Base-by-base conservation (phyloP, 2,888 invertebrate genomes). In the Caenorhabditis plicata region DNA sequence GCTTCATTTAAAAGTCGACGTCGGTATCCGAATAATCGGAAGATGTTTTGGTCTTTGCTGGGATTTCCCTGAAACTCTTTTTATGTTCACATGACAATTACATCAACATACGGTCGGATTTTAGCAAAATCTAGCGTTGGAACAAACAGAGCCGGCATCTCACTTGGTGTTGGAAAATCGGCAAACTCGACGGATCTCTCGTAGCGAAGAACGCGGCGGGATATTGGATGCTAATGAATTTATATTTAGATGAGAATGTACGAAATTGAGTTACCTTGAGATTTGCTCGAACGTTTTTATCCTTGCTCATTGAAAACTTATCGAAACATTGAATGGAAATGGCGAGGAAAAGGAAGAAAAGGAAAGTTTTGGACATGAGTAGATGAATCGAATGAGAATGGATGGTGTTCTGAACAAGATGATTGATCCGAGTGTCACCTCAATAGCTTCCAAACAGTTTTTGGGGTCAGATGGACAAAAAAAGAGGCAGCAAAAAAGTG, bases 111-210 rank as follows among this genome's bases (percentile, higher is more conserved):
- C 60, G 60, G 53, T 46, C 53, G 8, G 23, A 60, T 50, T 54
- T 60, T 60, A 23, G 49, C 60, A n/a, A 60, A 60, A 41, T 60
- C 60, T 45, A 60, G 47, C 9, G 39, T 46, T 15, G 60, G 60
- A n/a, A 48, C 47, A 27, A 46, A 60, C 27, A 45, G 48, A n/a
- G 51, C 46, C 13, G 48, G 26, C 45, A 56, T 50, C 19, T 60
- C 60, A 32, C 39, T 45, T 11, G 60, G 60, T 1, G 42, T 52
- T 23, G 60, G 60, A 38, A 60, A 60, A 15, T 60, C 60, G 22
- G 48, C 53, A 19, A 49, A 52, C 20, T 45, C 54, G 8, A 53
- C 54, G 5, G 60, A 53, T 15, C 60, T 53, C 29, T 60, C 60
- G 38, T 49, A 60, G 26, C 60, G 49, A 11, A 60, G 46, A 13